Base-by-base conservation (phyloP, 1,140 invertebrate genomes). In the Lutraria rhynchaena region DNA sequence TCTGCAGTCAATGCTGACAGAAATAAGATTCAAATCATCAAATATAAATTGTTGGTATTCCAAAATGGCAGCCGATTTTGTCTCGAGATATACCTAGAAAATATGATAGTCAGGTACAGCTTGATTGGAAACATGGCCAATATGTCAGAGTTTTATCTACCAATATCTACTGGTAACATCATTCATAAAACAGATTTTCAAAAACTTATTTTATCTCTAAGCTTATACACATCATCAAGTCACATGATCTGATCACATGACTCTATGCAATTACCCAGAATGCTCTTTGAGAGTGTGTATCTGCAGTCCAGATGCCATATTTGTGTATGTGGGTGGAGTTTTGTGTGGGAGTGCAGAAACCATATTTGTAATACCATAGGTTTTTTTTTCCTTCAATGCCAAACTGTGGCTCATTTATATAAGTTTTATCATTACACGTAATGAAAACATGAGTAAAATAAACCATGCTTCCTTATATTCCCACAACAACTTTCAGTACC, bases 311-410 rank as follows among this genome's bases (percentile, higher is more conserved):
- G 57, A 33, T 60, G n/a, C 71, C 71, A 74, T 60, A 74, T 74
- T 24, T 37, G 71, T 60, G 57, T n/a, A 60, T 74, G 71, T 74
- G 71, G 71, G 71, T 44, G 71, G 71, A 60, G 71, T 27, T 49
- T 11, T 3, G 46, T 46, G 53, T 71, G 53, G 51, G 71, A 74
- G 53, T 55, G 53, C 71, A 74, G 57, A 9, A 5, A 41, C 71
- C 71, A 27, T 74, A 74, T 74, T 60, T 60, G 71, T 60, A 74
- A 58, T 35, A 29, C 29, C 17, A 46, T 7, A 49, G 24, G 29
- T 69, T 55, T 55, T 55, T 55, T 4, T 55, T 7, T 22, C 4
- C n/a, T 27, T 55, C 27, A n/a, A 5, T 27, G n/a, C 27, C 4
- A 27, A n/a, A n/a, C 7, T 22, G n/a, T n/a, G n/a, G n/a, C n/a